Evolutionary conservation across 2,113 vertebrate species (phyloP), one percentile per base, ranked within the genome.

Genomic region (Eonycteris spelaea): DNA sequence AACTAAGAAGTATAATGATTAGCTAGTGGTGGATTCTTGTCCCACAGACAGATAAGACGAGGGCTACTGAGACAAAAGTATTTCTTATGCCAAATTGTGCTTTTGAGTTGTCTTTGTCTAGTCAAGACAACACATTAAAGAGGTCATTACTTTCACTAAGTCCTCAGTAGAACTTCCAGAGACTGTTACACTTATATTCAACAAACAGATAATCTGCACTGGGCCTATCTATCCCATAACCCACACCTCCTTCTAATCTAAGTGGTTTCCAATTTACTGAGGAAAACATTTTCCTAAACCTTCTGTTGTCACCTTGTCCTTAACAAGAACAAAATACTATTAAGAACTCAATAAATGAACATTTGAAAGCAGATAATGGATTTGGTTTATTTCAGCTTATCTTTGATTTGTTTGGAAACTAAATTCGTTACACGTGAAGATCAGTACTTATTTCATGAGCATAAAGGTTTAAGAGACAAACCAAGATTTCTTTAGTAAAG

Each of bases 401-500:
- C 38, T 91, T 95, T 90, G 30, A 92, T 86, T 96, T 92, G 16
- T 93, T 79, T 71, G 30, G 65, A 90, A 38, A 30, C 19, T 75
- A 33, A 57, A 90, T 87, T 92, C 70, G 59, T 84, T 80, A 51
- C 14, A 59, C 40, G 78, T 65, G 68, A 90, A 78, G 26, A 55
- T 61, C 21, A 59, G 24, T 92, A 40, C 30, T 87, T 87, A 74
- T 57, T 95, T 82, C 33, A 59, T n/a, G 21, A 96, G 40, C 94
- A 83, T 38, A 67, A 71, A 87, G 16, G 16, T 87, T 94, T 95
- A 68, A 92, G 48, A 95, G 63, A 93, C 1, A 14, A 14, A 92
- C 15, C 15, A 78, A 91, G 51, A 6, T 73, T 74, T 93, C 70
- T 87, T 83, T 78, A 95, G 85, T 28, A 94, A 91, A 89, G 48